These are phyloP conservation scores for Atractosteus spatula DNA, from an alignment of 2,113 vertebrate genomes.

Conservation along the genomic window DNA sequence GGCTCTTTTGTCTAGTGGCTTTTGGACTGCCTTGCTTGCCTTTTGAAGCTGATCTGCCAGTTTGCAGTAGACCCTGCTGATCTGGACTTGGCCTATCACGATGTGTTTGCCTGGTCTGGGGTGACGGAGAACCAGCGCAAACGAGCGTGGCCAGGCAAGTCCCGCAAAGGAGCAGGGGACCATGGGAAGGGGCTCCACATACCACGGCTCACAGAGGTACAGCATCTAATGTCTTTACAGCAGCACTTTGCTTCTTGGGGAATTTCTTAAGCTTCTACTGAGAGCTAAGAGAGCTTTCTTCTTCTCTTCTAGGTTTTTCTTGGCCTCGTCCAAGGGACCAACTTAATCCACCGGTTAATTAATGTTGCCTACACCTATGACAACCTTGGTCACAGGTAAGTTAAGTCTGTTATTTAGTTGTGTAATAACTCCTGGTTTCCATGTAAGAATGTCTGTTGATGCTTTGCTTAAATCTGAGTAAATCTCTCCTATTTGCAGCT, in stretches of 20 bases:
- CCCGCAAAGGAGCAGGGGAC: conserved; percentile 86
- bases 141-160: conserved; percentile 90
- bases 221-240: conserved; percentile 4
- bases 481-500: neutral
- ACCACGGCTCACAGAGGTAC: conserved; percentile 92
- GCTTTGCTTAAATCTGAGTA: too few relatives aligned
- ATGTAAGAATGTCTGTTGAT: too few relatives aligned
- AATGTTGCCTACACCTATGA: conserved; percentile 98
- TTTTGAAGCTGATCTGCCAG: conserved; percentile 97
- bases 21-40: conserved; percentile 94
- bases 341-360: conserved; percentile 94
- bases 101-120: conserved; percentile 96
- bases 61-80: conserved; percentile 96
- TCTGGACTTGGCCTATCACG: conserved; percentile 93
- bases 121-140: conserved; percentile 88
- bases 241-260: neutral
- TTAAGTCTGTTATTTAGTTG: too few relatives aligned
- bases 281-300: neutral
- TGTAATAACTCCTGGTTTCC: too few relatives aligned
- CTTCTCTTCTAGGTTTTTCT: conserved; percentile 84
- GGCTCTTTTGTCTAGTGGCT: conserved; percentile 75
- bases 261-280: too few relatives aligned
- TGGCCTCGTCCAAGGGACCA: conserved; percentile 91
- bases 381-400: conserved; percentile 93
- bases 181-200: conserved; percentile 93